phyloP scores from a whole-genome alignment of 1,140 invertebrate species.

The Drosophila ambigua region DNA sequence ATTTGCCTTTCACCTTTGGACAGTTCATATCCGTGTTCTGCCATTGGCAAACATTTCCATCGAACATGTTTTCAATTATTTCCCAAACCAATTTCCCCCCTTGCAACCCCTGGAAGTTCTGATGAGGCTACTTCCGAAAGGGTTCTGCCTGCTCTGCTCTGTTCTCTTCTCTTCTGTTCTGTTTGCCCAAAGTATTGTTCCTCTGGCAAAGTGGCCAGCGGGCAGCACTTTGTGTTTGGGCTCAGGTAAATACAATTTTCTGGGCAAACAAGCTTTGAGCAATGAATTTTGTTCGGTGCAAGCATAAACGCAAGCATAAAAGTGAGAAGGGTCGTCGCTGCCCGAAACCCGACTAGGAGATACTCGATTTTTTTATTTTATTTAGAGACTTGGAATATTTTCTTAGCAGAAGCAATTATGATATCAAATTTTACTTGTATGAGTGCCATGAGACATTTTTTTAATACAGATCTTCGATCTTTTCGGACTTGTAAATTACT shows the following conservation, averaged over 20 bases:
- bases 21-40: conserved; percentile 22
- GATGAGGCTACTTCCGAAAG: conserved; percentile 18
- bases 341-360: neutral
- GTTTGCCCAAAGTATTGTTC: conserved; percentile 37
- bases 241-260: conserved; percentile 41
- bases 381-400: no score
- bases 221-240: conserved; percentile 24
- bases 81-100: conserved; percentile 44
- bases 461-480: no score
- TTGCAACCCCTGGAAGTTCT: conserved; percentile 19
- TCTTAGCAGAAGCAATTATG: no score
- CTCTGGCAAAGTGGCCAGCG: conserved; percentile 26
- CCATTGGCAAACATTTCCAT: conserved; percentile 58
- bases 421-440: no score
- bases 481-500: no score
- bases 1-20: conserved; percentile 58
- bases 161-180: neutral
- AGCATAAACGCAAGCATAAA: neutral
- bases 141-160: conserved; percentile 12
- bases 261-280: conserved; percentile 21
- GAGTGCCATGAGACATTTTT: no score
- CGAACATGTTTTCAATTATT: conserved; percentile 75
- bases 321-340: neutral
- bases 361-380: neutral
- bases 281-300: conserved; percentile 12